Conservation (phyloP, 2,113 vertebrate species). For the Vicugna pacos region DNA sequence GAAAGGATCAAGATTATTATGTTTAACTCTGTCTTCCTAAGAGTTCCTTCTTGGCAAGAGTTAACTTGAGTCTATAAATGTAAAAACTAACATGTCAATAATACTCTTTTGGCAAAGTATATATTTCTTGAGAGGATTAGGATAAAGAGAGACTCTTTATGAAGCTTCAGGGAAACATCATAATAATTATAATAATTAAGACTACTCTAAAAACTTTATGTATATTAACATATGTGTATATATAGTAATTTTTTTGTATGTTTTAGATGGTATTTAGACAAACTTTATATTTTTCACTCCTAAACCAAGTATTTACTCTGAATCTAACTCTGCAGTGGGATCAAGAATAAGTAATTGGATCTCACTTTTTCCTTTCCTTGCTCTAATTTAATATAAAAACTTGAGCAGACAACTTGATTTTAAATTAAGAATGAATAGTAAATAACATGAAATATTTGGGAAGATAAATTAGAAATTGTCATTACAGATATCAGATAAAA, state of each 20-base stretch:
- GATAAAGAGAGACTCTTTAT: slow-evolving; percentile 36
- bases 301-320: slow-evolving; percentile 11
- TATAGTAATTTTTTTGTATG: slow-evolving; percentile 33
- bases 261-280: slow-evolving; percentile 50
- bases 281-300: slow-evolving; percentile 19
- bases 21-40: slow-evolving; percentile 34
- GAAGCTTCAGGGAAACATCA: slow-evolving; percentile 6
- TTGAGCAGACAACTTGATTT: slow-evolving; percentile 24
- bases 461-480: slow-evolving; percentile 59
- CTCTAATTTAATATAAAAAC: neutral
- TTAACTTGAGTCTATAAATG: slow-evolving; percentile 53
- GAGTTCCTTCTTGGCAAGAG: slow-evolving; percentile 24
- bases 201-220: slow-evolving; percentile 42
- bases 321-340: neutral
- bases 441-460: slow-evolving; percentile 46
- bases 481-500: slow-evolving; percentile 50
- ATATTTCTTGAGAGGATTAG: slow-evolving; percentile 56
- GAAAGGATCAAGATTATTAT: slow-evolving; percentile 36
- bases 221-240: neutral
- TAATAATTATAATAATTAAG: slow-evolving; percentile 27
- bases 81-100: slow-evolving; percentile 6
- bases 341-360: slow-evolving; percentile 46
- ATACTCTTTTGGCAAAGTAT: neutral
- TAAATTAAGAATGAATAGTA: slow-evolving; percentile 47
- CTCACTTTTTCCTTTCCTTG: slow-evolving; percentile 12